Evolutionary conservation across 2,888 invertebrate genomes (phyloP), one percentile per base, ranked within the genome.

Genomic region (Spodoptera picta): DNA sequence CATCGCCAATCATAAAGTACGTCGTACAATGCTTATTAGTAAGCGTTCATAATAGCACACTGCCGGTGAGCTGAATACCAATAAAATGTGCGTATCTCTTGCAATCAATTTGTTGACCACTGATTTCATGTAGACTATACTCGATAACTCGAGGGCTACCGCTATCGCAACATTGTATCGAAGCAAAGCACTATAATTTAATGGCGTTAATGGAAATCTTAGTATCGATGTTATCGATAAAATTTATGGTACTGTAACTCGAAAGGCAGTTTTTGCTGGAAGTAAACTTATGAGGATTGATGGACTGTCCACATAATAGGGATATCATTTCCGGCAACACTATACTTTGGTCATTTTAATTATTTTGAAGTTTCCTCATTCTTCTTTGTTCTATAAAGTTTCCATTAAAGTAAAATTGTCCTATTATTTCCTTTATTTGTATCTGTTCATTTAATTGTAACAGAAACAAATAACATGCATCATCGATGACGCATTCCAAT

Each of bases 31-130:
- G 49, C 48, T 53, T 72, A 60, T 74, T 71, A 77, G 75, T 74
- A 78, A 63, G 60, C 64, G 73, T 54, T 70, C 61, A 59, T 59
- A 77, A 68, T 60, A 64, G 48, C 62, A 47, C 14, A 66, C 69
- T 67, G 70, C 59, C 71, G 80, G 60, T 80, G 80, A 75, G 63
- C 75, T 65, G 72, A 82, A 83, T 80, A 80, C 62, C 62, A 65
- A 77, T 73, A 60, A 68, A 69, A 56, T 50, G 50, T 50, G 55
- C 45, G 53, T 63, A 65, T 75, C 51, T 60, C 48, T 11, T 56
- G 23, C 60, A 76, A 65, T 75, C 65, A 73, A 62, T 58, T 65
- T 68, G 63, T 62, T 76, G 61, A 52, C 59, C 48, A 59, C 27
- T 55, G 56, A 71, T 56, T 62, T 57, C 56, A 63, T 59, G 49